Evolutionary conservation across 1,140 invertebrate genomes (phyloP).

Genomic region (Pectinophora gossypiella): DNA sequence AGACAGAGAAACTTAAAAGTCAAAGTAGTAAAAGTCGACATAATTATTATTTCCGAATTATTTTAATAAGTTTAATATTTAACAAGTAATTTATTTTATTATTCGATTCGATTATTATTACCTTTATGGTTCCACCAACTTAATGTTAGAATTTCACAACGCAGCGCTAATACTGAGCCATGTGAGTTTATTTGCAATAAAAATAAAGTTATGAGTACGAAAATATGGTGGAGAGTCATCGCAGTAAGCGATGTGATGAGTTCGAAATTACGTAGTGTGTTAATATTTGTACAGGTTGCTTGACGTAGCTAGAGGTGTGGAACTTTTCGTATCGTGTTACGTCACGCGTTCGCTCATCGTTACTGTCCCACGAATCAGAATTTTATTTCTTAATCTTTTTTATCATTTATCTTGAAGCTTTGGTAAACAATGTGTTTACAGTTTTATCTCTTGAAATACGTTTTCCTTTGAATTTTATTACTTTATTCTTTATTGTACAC

Average conservation of each 20-base stretch:
- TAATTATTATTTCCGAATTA: no score
- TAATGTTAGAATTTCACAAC: slow-evolving; percentile 18
- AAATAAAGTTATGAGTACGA: slow-evolving; percentile 27
- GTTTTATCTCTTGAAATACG: no score
- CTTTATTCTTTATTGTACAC: no score
- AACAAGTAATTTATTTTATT: no score
- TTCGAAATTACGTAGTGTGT: slow-evolving; percentile 38
- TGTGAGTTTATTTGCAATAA: slow-evolving; percentile 19
- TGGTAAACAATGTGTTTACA: not conserved
- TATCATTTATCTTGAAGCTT: not conserved
- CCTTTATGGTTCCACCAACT: no score
- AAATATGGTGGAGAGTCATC: slow-evolving; percentile 17
- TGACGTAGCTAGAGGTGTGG: slow-evolving; percentile 57
- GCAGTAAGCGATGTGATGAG: slow-evolving; percentile 25
- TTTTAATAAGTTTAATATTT: no score
- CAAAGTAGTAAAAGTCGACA: no score
- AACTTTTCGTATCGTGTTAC: slow-evolving; percentile 47
- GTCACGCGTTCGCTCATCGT: slow-evolving; percentile 25
- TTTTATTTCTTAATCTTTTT: slow-evolving; percentile 3
- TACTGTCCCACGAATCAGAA: slow-evolving; percentile 12
- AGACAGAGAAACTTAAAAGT: no score
- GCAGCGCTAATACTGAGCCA: slow-evolving; percentile 9
- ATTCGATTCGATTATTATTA: no score
- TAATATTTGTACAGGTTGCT: slow-evolving; percentile 46
- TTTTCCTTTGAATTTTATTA: no score